Evolutionary conservation across 2,113 vertebrate species (phyloP).

Genomic region (Clarias magur): DNA sequence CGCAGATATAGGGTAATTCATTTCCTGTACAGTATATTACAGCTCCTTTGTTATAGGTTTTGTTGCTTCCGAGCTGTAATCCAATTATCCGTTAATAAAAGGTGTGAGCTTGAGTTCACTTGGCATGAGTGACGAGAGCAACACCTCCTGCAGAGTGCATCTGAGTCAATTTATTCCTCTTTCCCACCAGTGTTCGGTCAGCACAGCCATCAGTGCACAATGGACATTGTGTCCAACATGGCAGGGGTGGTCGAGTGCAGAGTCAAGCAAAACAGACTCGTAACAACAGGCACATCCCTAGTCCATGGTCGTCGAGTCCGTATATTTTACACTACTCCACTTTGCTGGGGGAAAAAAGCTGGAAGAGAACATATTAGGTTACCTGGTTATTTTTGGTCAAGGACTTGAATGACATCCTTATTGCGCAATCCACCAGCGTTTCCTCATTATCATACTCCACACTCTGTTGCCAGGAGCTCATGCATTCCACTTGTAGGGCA

Average conservation of each 20-base stretch:
- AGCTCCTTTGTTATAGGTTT: neutral
- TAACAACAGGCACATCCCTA: constrained; percentile 4
- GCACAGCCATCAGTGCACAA: constrained; percentile 1
- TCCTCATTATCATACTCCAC: constrained; percentile 44
- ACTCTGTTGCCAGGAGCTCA: constrained; percentile 32
- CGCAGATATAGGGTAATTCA: neutral
- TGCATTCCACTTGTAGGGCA: constrained; percentile 34
- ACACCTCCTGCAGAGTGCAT: constrained; percentile 25
- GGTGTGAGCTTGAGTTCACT: neutral
- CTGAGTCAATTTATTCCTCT: neutral
- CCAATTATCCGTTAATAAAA: neutral
- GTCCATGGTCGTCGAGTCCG: neutral
- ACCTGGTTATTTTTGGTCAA: constrained; percentile 10
- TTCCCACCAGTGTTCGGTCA: neutral
- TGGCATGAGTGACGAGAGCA: neutral
- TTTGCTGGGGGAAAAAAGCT: neutral
- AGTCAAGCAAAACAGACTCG: neutral
- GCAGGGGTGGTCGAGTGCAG: neutral
- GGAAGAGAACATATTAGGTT: neutral
- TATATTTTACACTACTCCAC: neutral
- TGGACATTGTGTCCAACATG: constrained; percentile 11
- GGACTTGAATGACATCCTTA: constrained; percentile 8
- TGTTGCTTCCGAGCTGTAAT: neutral
- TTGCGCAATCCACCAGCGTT: constrained; percentile 16
- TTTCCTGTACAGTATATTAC: neutral